A percentile compares a stretch with the other conserved stretches of the same genome.
Conservation (phyloP, 1,140 invertebrate genomes). For the Drosophila kikkawai region DNA sequence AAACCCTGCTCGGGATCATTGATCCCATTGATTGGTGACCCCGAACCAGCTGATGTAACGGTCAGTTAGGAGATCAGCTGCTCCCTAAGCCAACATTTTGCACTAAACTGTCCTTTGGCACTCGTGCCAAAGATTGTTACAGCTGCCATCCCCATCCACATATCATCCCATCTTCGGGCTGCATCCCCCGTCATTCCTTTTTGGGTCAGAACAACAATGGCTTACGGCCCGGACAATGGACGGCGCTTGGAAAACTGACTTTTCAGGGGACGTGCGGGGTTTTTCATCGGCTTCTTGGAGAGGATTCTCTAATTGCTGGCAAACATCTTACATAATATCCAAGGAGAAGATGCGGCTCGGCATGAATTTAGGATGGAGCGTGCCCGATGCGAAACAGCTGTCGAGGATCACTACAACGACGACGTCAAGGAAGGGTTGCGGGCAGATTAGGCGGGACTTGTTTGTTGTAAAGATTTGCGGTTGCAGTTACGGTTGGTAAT, state of each 20-base stretch:
- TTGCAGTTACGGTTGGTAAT: slow-evolving; percentile 24
- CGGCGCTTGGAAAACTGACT: slow-evolving; percentile 73
- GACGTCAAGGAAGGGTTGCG: slow-evolving; percentile 63
- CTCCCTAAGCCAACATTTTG: slow-evolving; percentile 40
- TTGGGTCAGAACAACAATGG: slow-evolving; percentile 59
- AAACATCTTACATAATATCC: slow-evolving; percentile 70
- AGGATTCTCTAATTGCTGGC: slow-evolving; percentile 67
- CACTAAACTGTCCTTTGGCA: slow-evolving; percentile 36
- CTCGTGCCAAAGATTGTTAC: slow-evolving; percentile 39
- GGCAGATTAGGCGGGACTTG: slow-evolving; percentile 56
- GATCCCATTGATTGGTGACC: slow-evolving; percentile 28
- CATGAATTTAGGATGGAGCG: slow-evolving; percentile 68
- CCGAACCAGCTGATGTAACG: slow-evolving; percentile 30
- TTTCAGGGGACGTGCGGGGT: slow-evolving; percentile 63
- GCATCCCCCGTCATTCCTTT: slow-evolving; percentile 27
- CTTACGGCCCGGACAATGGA: slow-evolving; percentile 46
- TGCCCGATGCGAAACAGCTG: slow-evolving; percentile 75
- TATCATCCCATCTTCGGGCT: slow-evolving; percentile 5
- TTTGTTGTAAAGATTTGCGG: slow-evolving; percentile 72
- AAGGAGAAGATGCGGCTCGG: slow-evolving; percentile 44
- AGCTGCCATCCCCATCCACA: slow-evolving; percentile 27
- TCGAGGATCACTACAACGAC: slow-evolving; percentile 11
- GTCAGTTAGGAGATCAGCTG: slow-evolving; percentile 44
- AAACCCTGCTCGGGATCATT: not conserved
- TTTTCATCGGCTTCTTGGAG: slow-evolving; percentile 38